Evolutionary conservation across 1,140 invertebrate species (phyloP).

Genomic region (Melanaphis sacchari): DNA sequence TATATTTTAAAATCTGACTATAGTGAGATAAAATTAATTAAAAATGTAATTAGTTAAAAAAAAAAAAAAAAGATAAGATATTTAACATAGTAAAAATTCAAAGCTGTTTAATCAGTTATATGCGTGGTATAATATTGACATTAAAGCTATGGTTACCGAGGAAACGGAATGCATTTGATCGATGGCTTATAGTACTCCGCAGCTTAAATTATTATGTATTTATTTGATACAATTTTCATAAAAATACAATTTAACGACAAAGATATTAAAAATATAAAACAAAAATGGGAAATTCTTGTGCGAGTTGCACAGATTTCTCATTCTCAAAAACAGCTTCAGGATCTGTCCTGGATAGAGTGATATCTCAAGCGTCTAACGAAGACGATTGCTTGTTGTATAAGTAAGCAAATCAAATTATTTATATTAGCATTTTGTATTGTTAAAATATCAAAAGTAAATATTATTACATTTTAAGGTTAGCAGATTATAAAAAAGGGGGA

Average conservation of each 20-base stretch:
- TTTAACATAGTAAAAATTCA: neutral
- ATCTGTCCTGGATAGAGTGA: slow-evolving; percentile 84
- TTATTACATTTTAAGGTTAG: slow-evolving; percentile 67
- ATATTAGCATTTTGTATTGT: neutral
- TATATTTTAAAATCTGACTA: neutral
- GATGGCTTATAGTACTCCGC: neutral
- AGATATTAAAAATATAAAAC: neutral
- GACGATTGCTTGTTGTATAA: slow-evolving; percentile 83
- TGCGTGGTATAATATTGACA: neutral
- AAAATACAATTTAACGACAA: neutral
- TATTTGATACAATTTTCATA: neutral
- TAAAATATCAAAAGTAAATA: neutral
- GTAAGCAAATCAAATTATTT: neutral
- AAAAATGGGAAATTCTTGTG: slow-evolving; percentile 43
- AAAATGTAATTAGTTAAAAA: neutral
- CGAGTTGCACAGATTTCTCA: slow-evolving; percentile 8
- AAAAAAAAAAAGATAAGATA: neutral
- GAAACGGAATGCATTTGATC: neutral
- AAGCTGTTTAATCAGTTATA: neutral
- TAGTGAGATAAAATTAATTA: no score
- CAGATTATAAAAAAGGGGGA: slow-evolving; percentile 91
- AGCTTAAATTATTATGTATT: neutral
- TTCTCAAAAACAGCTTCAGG: slow-evolving; percentile 64
- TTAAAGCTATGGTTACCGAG: neutral
- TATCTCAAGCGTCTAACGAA: slow-evolving; percentile 82